Evolutionary conservation across 2,113 vertebrate genomes (phyloP), one percentile per base, ranked within the genome.

Genomic region (Nycticorax nycticorax): DNA sequence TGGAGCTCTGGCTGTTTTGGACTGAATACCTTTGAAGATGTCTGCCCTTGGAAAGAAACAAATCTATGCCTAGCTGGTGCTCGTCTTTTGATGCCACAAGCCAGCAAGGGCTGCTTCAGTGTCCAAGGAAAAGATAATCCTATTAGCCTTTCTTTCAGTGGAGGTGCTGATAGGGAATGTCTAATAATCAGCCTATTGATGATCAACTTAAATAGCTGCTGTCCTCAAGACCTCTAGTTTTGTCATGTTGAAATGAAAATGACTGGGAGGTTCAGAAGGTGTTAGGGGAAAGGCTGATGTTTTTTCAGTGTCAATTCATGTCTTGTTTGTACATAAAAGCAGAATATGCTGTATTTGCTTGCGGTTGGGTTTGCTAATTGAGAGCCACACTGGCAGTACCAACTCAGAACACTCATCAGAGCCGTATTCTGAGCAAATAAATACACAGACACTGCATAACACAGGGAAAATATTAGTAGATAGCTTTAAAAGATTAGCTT

Each of bases 321-420:
- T 4, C 63, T 30, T 30, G 21, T 77, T 79, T 64, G 48, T 47
- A 33, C 11, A 8, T 6, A 6, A 45, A 66, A 89, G 39, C 10
- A 77, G 39, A 22, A 37, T 24, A 50, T 7, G 11, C 26, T 60
- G 35, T 27, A 2, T 77, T 68, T 89, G 7, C 19, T 19, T 50
- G 32, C 8, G 1, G 0, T 2, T 43, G 23, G 8, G 12, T 80
- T 87, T 53, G 18, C 5, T 33, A 6, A 14, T 3, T 66, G 64
- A 85, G 64, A 55, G 23, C 37, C 8, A 10, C 10, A 24, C 7
- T 18, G 27, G 32, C 13, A 66, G 33, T 14, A 35, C 23, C 55
- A 27, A 18, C 73, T 52, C 47, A 41, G 33, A 26, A 26, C 33
- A 18, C 21, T 0, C 10, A 63, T 8, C 32, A 33, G 47, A 84